Evolutionary conservation across 2,797 vertebrate species (phyloP).

Genomic region (Schizopygopsis pylzovi): DNA sequence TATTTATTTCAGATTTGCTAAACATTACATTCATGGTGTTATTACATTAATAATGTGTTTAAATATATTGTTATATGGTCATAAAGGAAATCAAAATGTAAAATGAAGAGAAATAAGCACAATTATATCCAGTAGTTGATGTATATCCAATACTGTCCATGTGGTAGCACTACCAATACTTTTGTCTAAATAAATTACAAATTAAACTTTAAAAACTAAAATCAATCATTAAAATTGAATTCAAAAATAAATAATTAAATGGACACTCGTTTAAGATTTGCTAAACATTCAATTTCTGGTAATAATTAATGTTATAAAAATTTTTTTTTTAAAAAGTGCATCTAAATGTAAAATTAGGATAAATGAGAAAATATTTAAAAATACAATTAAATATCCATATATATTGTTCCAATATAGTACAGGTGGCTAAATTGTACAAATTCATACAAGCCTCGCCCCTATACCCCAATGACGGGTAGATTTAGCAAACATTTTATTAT

Average conservation of each 20-base stretch:
- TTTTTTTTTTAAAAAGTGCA: neutral
- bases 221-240: neutral
- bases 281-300: neutral
- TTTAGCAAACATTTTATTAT: no score
- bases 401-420: neutral
- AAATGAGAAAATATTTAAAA: neutral
- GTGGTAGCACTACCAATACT: neutral
- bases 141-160: neutral
- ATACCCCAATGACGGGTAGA: no score
- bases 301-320: neutral
- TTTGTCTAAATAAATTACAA: neutral
- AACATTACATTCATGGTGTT: neutral
- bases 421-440: no score
- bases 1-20: neutral
- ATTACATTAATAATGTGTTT: neutral
- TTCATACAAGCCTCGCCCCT: no score
- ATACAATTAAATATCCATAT: neutral
- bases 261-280: neutral
- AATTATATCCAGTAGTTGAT: neutral
- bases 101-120: neutral
- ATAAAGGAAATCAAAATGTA: neutral
- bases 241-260: no score
- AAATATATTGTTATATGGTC: neutral
- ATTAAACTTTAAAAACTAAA: neutral
- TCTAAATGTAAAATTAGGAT: neutral